Evolutionary conservation across 2,888 invertebrate genomes (phyloP).

Genomic region (Amblyjoppa fuscipennis): DNA sequence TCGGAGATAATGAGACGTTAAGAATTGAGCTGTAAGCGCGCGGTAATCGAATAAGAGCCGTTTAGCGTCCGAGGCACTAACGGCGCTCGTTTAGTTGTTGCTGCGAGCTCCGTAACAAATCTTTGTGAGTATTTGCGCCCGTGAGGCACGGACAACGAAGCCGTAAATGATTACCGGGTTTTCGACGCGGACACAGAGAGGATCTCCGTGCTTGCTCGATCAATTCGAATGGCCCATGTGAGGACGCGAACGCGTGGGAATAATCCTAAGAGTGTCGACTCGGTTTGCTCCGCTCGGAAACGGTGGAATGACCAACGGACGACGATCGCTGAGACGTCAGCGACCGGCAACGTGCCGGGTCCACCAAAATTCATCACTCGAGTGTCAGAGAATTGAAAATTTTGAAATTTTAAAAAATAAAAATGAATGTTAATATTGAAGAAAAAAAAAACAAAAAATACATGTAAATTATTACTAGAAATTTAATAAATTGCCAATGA

Average conservation of each 20-base stretch:
- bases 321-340: slow-evolving; percentile 39
- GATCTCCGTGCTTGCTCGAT: neutral
- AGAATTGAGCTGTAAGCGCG: neutral
- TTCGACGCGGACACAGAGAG: neutral
- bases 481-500: neutral
- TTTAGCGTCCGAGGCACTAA: slow-evolving; percentile 24
- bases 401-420: neutral
- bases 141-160: neutral
- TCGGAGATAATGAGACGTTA: slow-evolving; percentile 17
- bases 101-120: neutral
- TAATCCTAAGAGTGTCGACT: slow-evolving; percentile 36
- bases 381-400: slow-evolving; percentile 1
- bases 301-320: slow-evolving; percentile 12
- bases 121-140: slow-evolving; percentile 8
- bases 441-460: no score
- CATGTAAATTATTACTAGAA: neutral
- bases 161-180: neutral
- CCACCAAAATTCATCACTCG: neutral
- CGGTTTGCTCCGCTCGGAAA: neutral
- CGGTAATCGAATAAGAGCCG: slow-evolving; percentile 19
- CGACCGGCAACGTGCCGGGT: neutral
- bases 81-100: slow-evolving; percentile 11
- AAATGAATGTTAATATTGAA: no score
- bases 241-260: slow-evolving; percentile 37
- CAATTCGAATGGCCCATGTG: slow-evolving; percentile 28